phyloP scores from a whole-genome alignment of 64 coral and sea anemone genomes.

The Exaiptasia diaphana region DNA sequence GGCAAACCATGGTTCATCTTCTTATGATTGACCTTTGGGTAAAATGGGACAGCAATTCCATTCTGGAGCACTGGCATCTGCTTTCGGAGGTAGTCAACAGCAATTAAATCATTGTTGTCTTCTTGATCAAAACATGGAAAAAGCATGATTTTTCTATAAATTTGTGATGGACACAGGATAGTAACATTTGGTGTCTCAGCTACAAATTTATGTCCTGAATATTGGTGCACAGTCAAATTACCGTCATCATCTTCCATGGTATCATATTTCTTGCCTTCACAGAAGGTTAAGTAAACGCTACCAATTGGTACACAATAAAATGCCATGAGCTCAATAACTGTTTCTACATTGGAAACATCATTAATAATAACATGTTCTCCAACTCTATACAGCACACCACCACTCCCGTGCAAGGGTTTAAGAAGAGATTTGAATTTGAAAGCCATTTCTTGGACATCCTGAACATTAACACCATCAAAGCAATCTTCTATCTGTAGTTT shows the following conservation, averaged over 20 bases:
- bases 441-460: not conserved
- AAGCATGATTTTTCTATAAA: not conserved
- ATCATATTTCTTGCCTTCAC: not conserved
- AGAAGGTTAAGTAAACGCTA: not conserved
- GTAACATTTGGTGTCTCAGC: not conserved
- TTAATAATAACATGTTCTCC: not conserved
- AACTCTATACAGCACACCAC: not conserved
- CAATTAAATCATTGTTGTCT: not conserved
- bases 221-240: not conserved
- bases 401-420: not conserved
- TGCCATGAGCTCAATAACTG: not conserved
- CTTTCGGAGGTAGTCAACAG: not conserved
- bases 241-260: not conserved
- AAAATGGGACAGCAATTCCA: conserved; percentile 8
- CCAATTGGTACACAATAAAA: not conserved
- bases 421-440: not conserved
- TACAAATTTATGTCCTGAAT: not conserved
- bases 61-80: not conserved
- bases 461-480: not conserved
- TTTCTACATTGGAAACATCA: not conserved
- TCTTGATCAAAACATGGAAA: not conserved
- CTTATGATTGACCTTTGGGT: not conserved
- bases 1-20: too few species aligned
- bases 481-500: not conserved
- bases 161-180: not conserved